These are phyloP conservation scores for Cerastis leucographa DNA, from an alignment of 2,888 invertebrate species.

Conservation along the genomic window DNA sequence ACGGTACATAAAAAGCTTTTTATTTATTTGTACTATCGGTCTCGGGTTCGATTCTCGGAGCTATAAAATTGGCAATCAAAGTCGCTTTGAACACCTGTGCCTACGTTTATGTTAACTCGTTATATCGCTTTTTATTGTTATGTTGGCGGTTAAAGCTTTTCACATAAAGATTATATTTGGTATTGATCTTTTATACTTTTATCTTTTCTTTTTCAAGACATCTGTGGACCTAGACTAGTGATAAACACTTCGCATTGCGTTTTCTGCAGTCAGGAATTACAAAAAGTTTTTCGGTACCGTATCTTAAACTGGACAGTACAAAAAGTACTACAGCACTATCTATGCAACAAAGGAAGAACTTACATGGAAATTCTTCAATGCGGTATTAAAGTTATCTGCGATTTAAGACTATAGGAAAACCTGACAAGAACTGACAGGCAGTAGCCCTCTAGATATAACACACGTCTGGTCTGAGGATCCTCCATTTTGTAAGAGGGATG, in stretches of 20 bases:
- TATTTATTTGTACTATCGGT: constrained; percentile 69
- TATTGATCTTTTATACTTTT: neutral
- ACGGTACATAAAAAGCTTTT: constrained; percentile 48
- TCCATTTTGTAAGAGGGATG: too few relatives aligned
- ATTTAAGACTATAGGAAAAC: too few relatives aligned
- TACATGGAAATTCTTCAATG: too few relatives aligned
- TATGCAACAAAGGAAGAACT: too few relatives aligned
- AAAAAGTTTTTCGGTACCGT: too few relatives aligned
- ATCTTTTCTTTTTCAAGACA: neutral
- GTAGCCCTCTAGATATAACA: too few relatives aligned
- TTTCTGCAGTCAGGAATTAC: too few relatives aligned
- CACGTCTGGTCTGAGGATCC: too few relatives aligned
- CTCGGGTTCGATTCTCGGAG: constrained; percentile 66
- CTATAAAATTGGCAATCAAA: constrained; percentile 72
- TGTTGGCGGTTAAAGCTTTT: constrained; percentile 27
- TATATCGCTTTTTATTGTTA: constrained; percentile 53
- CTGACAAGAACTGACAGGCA: too few relatives aligned
- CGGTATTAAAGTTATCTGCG: too few relatives aligned
- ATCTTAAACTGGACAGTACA: too few relatives aligned
- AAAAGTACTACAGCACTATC: too few relatives aligned
- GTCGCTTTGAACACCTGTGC: constrained; percentile 70
- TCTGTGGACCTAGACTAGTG: neutral
- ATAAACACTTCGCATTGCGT: neutral
- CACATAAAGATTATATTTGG: constrained; percentile 22
- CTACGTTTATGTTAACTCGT: constrained; percentile 43